Conservation (phyloP, 2,888 invertebrate genomes). For the Cryptus armator region DNA sequence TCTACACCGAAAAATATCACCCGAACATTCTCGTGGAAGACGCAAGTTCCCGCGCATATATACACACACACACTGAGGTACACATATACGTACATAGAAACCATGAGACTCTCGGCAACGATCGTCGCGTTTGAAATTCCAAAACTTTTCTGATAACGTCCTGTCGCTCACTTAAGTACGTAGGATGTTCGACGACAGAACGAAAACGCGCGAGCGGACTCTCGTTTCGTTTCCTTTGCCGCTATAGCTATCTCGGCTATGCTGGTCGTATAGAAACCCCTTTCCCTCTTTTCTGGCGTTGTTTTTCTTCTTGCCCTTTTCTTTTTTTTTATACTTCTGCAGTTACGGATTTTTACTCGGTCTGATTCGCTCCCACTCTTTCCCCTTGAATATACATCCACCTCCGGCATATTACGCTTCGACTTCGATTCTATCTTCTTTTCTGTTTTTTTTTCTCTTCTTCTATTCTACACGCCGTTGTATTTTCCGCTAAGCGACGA, state of each 20-base stretch:
- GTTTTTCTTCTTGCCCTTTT: constrained; percentile 21
- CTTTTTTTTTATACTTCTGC: constrained; percentile 38
- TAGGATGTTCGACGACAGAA: constrained; percentile 50
- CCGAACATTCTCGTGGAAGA: neutral
- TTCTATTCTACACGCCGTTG: constrained; percentile 17
- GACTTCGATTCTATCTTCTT: constrained; percentile 29
- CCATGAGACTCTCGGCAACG: constrained; percentile 48
- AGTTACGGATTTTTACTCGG: constrained; percentile 53
- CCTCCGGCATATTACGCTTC: constrained; percentile 27
- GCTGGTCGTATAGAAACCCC: neutral
- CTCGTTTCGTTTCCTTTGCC: constrained; percentile 54
- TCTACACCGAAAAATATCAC: neutral
- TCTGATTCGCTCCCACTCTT: constrained; percentile 30
- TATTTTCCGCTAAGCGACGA: constrained; percentile 24
- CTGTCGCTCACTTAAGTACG: constrained; percentile 70
- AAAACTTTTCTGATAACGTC: constrained; percentile 79
- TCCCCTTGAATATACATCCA: constrained; percentile 23
- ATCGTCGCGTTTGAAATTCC: constrained; percentile 77
- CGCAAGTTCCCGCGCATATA: neutral
- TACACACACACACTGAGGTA: neutral
- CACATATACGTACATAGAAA: constrained; percentile 20
- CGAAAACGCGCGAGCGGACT: constrained; percentile 10
- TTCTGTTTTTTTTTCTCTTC: constrained; percentile 28
- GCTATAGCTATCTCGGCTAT: neutral
- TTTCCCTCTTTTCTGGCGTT: constrained; percentile 42